These are phyloP conservation scores for Oenanthe melanoleuca DNA, from an alignment of 2,113 vertebrate species.

Conservation along the genomic window DNA sequence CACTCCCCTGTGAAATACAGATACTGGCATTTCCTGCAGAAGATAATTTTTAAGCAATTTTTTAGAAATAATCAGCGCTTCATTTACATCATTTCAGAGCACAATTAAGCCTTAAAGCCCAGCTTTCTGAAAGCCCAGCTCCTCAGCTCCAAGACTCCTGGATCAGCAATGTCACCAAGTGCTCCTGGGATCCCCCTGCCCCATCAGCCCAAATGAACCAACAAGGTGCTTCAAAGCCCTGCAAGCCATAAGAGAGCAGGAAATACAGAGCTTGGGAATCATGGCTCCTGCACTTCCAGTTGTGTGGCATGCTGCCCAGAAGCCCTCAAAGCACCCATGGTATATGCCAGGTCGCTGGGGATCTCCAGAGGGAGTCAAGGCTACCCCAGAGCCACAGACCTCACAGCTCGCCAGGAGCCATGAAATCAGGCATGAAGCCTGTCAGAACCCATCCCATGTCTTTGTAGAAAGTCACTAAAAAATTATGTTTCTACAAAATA, in stretches of 20 bases:
- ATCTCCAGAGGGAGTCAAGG: constrained; percentile 1
- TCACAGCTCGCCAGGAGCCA: background rate
- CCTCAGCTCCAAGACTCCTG: background rate
- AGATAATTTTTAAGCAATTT: background rate
- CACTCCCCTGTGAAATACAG: background rate
- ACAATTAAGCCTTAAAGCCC: background rate
- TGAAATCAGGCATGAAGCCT: constrained; percentile 32
- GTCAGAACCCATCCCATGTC: constrained; percentile 23
- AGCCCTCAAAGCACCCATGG: background rate
- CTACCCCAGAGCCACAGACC: background rate
- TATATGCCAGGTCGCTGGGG: background rate
- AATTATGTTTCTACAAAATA: constrained; percentile 2
- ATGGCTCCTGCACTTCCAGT: background rate
- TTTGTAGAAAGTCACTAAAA: constrained; percentile 9
- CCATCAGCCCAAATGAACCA: background rate
- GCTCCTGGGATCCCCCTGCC: background rate
- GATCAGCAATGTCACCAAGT: background rate
- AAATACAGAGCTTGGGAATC: background rate
- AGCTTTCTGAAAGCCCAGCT: background rate
- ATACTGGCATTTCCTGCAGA: background rate
- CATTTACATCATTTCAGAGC: background rate
- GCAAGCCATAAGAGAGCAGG: background rate
- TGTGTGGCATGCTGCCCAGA: background rate
- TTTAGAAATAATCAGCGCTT: background rate
- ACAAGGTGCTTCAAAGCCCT: background rate